Base-by-base conservation (phyloP, 2,888 invertebrate species). In the Saturnia pavonia region DNA sequence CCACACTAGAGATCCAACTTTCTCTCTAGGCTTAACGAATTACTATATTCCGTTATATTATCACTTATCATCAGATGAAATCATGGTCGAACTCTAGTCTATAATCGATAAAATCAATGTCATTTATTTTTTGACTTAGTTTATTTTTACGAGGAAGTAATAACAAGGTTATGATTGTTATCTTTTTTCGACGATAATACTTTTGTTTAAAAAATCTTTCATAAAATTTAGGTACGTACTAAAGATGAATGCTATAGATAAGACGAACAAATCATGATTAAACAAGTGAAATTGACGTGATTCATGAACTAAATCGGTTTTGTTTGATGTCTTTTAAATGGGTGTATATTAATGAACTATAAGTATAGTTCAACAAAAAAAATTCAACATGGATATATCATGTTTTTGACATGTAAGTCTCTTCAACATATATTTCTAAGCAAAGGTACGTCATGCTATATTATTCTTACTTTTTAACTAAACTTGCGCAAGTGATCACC, bases 161-260 rank as follows among this genome's bases (percentile, higher is more conserved):
- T 27, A 68, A 68, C 51, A 22, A 51, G 68, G 40, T 54, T 68
- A n/a, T 34, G 69, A 69, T 34, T 69, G 27, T n/a, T 7, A 69
- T 69, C 60, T 69, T 43, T 43, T 43, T 60, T 69, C 63, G 42
- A 69, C 60, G 45, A 1, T 27, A 1, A 25, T 57, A 60, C 57
- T 60, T 67, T 60, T 63, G 63, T 63, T 69, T 69, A 60, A 60
- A 48, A 48, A 16, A 48, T 19, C 48, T 48, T 48, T 48, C 48
- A 69, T 42, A 27, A 25, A 60, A 69, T 63, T 19, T 16, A 43
- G 25, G 54, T 69, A 25, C 57, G 54, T 69, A 25, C 57, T 4
- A 1, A 8, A 43, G 40, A 27, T 45, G 22, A 63, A 45, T 45
- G 63, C 43, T 12, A 45, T 19, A 48, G 48, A 48, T 48, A 48